Evolutionary conservation across 2,888 invertebrate species (phyloP), one percentile per base, ranked within the genome.

Genomic region (Drosophila histrio): DNA sequence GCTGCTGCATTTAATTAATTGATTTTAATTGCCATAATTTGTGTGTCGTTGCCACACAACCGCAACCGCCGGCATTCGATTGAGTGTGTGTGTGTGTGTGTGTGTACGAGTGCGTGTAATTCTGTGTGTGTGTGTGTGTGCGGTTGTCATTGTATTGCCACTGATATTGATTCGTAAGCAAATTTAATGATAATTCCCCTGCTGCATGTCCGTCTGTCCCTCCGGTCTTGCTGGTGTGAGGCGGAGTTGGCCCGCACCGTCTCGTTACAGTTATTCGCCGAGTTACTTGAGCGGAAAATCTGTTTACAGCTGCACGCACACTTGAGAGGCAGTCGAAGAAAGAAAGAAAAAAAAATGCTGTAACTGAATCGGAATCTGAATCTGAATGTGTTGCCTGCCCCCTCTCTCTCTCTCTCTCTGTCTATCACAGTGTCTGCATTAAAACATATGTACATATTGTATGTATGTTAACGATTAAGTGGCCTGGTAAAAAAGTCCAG

Each of bases 11-110:
- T 87, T 88, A 88, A 87, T 87, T 87, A 87, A 88, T 87, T 88
- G 89, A 87, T 87, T 88, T 87, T 87, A 87, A 87, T 88, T 87
- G 89, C 87, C 88, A 84, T 87, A 87, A 87, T 87, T 87, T 87
- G 88, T 88, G 86, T 87, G 87, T 67, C 84, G 87, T 87, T 84
- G 79, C 85, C 84, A 86, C 86, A 86, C 78, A 82, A 80, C 86
- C 82, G 73, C 86, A 82, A 77, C 77, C 69, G 74, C 46, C 64
- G 79, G 77, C 77, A 79, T 81, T 70, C 79, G 49, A 38, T 11
- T 57, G 26, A 36, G 24, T 50, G 44, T 41, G 36, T 21, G 57
- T 41, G 50, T 34, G 30, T 47, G 36, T 47, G 56, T 13, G 28
- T 47, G 44, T 59, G 52, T 21, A 26, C 53, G 22, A n/a, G 22